Evolutionary conservation across 2,797 vertebrate species (phyloP), one percentile per base, ranked within the genome.

Genomic region (Cirrhinus molitorella): DNA sequence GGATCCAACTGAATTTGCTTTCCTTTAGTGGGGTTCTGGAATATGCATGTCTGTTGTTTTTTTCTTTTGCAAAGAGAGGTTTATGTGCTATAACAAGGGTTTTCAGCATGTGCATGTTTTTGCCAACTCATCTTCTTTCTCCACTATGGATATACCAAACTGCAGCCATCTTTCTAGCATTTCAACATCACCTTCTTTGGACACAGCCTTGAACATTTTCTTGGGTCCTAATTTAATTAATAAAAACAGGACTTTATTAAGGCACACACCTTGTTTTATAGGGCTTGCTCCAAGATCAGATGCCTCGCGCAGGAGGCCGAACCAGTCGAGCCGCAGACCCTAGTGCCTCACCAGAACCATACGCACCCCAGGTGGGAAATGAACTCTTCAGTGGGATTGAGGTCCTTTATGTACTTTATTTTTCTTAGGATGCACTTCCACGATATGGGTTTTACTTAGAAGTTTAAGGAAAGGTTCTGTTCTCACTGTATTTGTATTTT

Each of bases 341-440:
- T 94, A 93, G 94, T 93, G 90, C 95, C 90, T 96, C 92, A 87
- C 95, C 96, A 88, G 96, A 96, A 91, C 94, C 96, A 92, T 93
- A 96, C 93, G 96, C 96, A 88, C 96, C 95, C 90, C 96, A 99
- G 98, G 98, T 99, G 97, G 97, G 96, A 93, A 87, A 83, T 11
- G 0, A 71, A 34, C 47, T 66, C 40, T 49, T 47, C 34, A 63
- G 31, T 25, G 49, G n/a, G 49, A 37, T 45, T 28, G 37, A 71
- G 43, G 13, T 57, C 31, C 49, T 21, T 31, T 83, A 40, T 25
- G 1, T 25, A 85, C 14, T 43, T 47, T 47, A 37, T 25, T 61
- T 47, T 25, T 28, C 40, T n/a, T 40, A 37, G 11, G 61, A 9
- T 71, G 37, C 49, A 13, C 5, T 67, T 61, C 9, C 11, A n/a